Percentiles rank a stretch among this genome's conserved stretches.
Conservation (phyloP, 2,888 invertebrate genomes). For the Perizoma flavofasciatum region DNA sequence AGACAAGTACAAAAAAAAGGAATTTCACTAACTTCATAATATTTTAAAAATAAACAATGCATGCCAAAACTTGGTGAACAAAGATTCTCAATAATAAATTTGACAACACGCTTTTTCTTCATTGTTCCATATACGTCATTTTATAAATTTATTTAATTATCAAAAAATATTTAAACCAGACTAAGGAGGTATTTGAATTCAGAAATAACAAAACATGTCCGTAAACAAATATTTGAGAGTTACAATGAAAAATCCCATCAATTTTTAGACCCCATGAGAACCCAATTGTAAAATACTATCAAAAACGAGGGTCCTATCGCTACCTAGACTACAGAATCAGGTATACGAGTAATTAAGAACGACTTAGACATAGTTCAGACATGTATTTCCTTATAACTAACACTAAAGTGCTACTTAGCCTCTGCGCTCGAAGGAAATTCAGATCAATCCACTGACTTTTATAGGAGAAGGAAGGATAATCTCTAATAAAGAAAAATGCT, state of each 20-base stretch:
- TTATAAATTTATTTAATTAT: too few relatives aligned
- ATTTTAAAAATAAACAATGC: too few relatives aligned
- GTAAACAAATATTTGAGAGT: background rate
- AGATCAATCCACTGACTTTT: too few relatives aligned
- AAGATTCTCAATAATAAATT: too few relatives aligned
- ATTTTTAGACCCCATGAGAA: constrained; percentile 12
- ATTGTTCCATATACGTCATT: too few relatives aligned
- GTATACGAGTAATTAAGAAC: constrained; percentile 57
- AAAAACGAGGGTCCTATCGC: constrained; percentile 49
- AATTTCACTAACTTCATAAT: too few relatives aligned
- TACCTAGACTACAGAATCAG: constrained; percentile 65
- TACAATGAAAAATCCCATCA: background rate
- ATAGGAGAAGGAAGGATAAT: too few relatives aligned
- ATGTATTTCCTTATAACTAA: constrained; percentile 76
- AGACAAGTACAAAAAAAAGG: too few relatives aligned
- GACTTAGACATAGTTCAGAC: constrained; percentile 85
- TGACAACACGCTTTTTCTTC: too few relatives aligned
- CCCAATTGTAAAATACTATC: constrained; percentile 25
- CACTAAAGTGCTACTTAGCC: constrained; percentile 10
- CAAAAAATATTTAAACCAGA: too few relatives aligned
- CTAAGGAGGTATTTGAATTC: background rate
- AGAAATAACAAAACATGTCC: background rate
- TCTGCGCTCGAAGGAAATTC: constrained; percentile 12
- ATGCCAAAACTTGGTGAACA: too few relatives aligned
- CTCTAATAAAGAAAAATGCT: too few relatives aligned